Percentiles rank a stretch among this genome's conserved stretches.
phyloP scores from a whole-genome alignment of 2,888 invertebrate genomes.

The Chymomyza fuscimana region DNA sequence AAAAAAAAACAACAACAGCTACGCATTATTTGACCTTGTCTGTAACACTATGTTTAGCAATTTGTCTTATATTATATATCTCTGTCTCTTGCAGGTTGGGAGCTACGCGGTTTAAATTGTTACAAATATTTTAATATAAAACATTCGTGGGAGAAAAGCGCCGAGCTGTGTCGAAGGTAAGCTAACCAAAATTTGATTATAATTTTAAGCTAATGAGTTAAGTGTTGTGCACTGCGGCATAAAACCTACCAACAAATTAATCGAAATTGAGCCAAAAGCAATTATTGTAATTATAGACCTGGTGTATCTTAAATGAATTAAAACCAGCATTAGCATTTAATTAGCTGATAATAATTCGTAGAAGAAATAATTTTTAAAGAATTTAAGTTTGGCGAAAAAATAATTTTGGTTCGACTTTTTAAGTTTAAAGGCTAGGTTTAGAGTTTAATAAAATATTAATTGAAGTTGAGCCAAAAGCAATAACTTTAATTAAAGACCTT shows the following conservation, averaged over 20 bases:
- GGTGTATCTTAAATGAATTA: too few species aligned
- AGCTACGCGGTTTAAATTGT: slow-evolving; percentile 93
- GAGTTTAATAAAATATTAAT: too few species aligned
- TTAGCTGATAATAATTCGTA: too few species aligned
- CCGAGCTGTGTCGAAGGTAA: slow-evolving; percentile 96
- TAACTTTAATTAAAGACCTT: too few species aligned
- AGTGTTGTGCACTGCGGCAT: neutral
- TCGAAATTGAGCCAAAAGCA: neutral
- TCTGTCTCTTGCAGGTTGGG: slow-evolving; percentile 88
- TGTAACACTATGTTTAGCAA: slow-evolving; percentile 14
- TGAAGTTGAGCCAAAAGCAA: too few species aligned
- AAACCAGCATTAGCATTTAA: too few species aligned
- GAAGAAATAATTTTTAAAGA: too few species aligned
- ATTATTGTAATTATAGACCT: neutral
- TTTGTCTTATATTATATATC: slow-evolving; percentile 27
- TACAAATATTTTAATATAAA: slow-evolving; percentile 97
- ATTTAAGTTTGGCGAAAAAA: too few species aligned
- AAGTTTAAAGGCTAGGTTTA: too few species aligned
- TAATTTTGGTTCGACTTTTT: too few species aligned
- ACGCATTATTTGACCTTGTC: slow-evolving; percentile 48
- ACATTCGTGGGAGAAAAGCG: slow-evolving; percentile 97
- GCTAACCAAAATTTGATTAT: slow-evolving; percentile 72
- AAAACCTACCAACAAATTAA: neutral
- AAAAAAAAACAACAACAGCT: neutral
- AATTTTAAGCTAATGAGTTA: slow-evolving; percentile 28